Conservation (phyloP, 1,140 invertebrate species). For the Drosophila sproati region DNA sequence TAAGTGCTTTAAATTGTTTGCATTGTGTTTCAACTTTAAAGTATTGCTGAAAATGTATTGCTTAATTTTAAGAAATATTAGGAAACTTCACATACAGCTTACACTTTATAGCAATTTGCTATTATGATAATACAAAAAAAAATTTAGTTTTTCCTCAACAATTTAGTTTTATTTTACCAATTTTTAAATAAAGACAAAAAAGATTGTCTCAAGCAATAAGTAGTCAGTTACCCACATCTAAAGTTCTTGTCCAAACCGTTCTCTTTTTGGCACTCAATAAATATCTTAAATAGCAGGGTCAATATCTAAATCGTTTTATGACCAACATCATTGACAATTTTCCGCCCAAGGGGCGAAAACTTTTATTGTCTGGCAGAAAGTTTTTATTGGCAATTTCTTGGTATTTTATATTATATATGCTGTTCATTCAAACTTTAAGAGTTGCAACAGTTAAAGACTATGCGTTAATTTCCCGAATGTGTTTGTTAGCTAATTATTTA, state of each 20-base stretch:
- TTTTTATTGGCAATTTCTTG: conserved; percentile 28
- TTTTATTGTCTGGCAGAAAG: conserved; percentile 43
- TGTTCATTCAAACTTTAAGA: conserved; percentile 7
- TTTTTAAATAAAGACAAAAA: not conserved
- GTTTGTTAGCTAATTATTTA: conserved; percentile 14
- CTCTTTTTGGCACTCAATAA: conserved; percentile 17
- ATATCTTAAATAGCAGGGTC: conserved; percentile 21
- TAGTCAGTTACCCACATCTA: not conserved
- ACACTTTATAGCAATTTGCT: too few relatives aligned
- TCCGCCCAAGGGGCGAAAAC: conserved; percentile 39
- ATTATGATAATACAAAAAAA: too few relatives aligned
- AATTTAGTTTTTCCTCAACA: too few relatives aligned
- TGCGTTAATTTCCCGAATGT: not conserved
- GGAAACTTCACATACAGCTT: too few relatives aligned
- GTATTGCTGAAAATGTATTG: not conserved
- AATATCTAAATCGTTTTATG: conserved; percentile 68
- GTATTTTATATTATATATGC: not conserved
- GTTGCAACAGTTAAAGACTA: not conserved
- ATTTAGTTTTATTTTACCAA: not conserved
- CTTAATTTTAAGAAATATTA: too few relatives aligned
- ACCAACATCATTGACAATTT: conserved; percentile 58
- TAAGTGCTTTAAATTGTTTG: conserved; percentile 58
- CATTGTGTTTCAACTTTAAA: conserved; percentile 1
- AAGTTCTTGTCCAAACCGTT: not conserved
- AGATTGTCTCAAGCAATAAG: not conserved